Evolutionary conservation across 2,888 invertebrate genomes (phyloP).

Genomic region (Imbricaverruca yamaguchii): DNA sequence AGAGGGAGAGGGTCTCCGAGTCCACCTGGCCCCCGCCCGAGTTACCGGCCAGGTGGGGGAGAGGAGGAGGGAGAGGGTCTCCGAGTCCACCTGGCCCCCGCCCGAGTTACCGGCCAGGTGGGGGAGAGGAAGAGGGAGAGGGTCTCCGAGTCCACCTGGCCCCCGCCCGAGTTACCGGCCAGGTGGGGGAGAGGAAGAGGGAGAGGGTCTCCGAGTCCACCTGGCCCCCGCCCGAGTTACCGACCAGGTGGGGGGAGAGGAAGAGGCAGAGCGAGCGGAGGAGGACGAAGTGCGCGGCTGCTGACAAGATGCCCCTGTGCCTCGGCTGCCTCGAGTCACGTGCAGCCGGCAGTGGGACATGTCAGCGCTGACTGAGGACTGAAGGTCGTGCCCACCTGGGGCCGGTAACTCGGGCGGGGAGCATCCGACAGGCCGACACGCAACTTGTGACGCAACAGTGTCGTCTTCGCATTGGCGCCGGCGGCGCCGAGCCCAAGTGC

Average conservation of each 20-base stretch:
- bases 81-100: not conserved
- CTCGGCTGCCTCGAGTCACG: too few relatives aligned
- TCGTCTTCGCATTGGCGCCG: too few relatives aligned
- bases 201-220: not conserved
- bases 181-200: not conserved
- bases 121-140: not conserved
- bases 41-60: not conserved
- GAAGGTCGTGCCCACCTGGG: not conserved
- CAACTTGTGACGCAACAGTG: too few relatives aligned
- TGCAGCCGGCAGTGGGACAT: too few relatives aligned
- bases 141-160: not conserved
- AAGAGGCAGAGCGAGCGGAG: not conserved
- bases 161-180: not conserved
- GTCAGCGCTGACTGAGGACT: too few relatives aligned
- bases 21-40: not conserved
- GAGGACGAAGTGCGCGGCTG: too few relatives aligned
- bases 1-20: not conserved
- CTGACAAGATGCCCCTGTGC: too few relatives aligned
- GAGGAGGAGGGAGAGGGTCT: not conserved
- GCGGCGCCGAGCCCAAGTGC: too few relatives aligned
- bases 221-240: not conserved
- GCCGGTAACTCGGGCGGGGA: not conserved
- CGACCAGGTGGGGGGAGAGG: not conserved
- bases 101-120: not conserved
- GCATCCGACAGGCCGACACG: not conserved